Base-by-base conservation (phyloP, 2,888 invertebrate genomes). In the Parnassius smintheus region DNA sequence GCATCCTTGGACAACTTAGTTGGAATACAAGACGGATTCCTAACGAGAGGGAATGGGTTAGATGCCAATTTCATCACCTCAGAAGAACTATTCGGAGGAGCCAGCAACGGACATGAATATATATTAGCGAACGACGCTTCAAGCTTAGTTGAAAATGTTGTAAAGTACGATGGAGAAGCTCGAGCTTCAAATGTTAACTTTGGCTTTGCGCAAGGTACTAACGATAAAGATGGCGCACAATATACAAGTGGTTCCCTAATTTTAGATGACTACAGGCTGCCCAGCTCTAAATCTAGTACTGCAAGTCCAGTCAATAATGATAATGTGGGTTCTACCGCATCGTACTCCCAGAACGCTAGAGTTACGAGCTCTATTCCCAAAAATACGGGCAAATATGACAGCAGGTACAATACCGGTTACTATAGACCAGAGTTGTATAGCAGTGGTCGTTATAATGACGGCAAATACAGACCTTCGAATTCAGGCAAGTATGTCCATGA, bases 401-500 rank as follows among this genome's bases (percentile, higher is more conserved):
- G 67, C n/a, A 70, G 61, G 41, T 71, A 69, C 49, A 65, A 68
- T 45, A 48, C 25, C 9, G 65, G 69, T 35, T 65, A 66, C 48
- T 65, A 68, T 51, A 64, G 52, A 59, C 53, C 65, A 56, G 74
- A 75, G 49, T 80, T 80, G 57, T 76, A 83, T 68, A 77, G 70
- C 48, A 68, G 66, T 44, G 75, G 67, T 22, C 59, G 58, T 12
- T 72, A 69, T 41, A 65, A 70, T 65, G 78, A 79, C 59, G 77
- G 85, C n/a, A 76, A 75, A 42, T 84, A 64, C n/a, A 56, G 56
- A 12, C 59, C 64, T 7, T 52, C 87, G 48, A 75, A 83, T 58
- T 83, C 90, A 13, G 92, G 92, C n/a, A 83, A 84, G 2, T 92
- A 92, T 68, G 78, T 89, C 2, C 92, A 92, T 67, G 92, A 92